Base-by-base conservation (phyloP, 2,888 invertebrate genomes). In the Prosopocoilus inquinatus region DNA sequence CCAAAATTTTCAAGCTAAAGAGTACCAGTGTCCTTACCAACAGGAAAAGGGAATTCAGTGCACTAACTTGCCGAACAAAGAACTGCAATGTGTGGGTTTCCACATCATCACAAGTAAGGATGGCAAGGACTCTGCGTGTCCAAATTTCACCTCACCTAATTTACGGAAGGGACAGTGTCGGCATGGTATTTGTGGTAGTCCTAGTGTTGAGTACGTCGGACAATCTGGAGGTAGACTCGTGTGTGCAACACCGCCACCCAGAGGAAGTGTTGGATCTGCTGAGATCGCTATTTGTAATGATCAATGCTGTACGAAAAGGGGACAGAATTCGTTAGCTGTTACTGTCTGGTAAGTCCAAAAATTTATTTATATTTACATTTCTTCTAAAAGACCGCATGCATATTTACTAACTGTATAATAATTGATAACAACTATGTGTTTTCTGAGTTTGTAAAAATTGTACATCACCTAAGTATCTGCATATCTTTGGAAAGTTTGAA, bases 201-300 rank as follows among this genome's bases (percentile, higher is more conserved):
- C 76, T 45, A 70, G 75, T 58, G 77, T 79, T 32, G 85, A 86
- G 70, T 86, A 85, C 71, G 84, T 85, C 65, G 85, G 84, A 28
- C 82, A 82, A 36, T 83, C 83, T 60, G 85, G 84, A 32, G 85
- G 85, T 3, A 78, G 86, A 53, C 80, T 83, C 62, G 75, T 78
- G 38, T 76, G 76, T 62, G 76, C 76, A 9, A 78, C 76, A 45
- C 76, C 78, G 13, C 76, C 76, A 7, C 74, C 75, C 2, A 68
- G 78, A 45, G 71, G 70, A 9, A 71, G 71, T 62, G 48, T 55
- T 38, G 55, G 58, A 43, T 58, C 62, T 5, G 54, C 57, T 7
- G 62, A 61, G 39, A 68, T 63, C 8, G 59, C 67, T 35, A 51
- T 68, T 47, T 73, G 73, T 58, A 69, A 65, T 50, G 75, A 75